Evolutionary conservation across 92 coral and sea anemone species (phyloP), one percentile per base, ranked within the genome.

Genomic region (Pocillopora meandrina): DNA sequence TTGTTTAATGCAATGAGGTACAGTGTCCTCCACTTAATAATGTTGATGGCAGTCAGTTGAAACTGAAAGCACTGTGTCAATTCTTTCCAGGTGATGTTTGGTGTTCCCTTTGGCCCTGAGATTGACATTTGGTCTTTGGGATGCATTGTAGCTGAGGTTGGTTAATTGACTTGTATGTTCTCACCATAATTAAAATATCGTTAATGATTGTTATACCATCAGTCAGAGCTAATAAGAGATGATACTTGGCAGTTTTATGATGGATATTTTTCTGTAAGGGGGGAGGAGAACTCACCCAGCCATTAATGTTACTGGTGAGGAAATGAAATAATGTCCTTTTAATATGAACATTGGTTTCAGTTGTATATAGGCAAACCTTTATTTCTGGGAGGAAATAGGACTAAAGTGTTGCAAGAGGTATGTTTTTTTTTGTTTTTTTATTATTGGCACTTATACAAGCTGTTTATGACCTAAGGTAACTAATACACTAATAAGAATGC

Each of bases 111-210:
- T 92, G 98, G 98, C 2, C 98, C 93, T 75, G 98, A 94, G 79
- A 91, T 96, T 72, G 98, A 96, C 77, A 92, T 94, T 93, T 96
- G 98, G 98, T 96, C 98, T 2, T 36, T 94, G 63, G 98, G 98
- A 13, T 96, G 98, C 77, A 92, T 96, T 52, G 62, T 96, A 19
- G 96, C 98, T 2, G 98, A 96, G 98, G 98, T 94, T 18, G 9
- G 83, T 80, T 35, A 0, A 47, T 85, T n/a, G 13, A 20, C 62
- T 21, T 26, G 7, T 23, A 11, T 55, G 19, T 16, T 0, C 1
- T 13, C 10, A 62, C 62, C 31, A 16, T 19, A 18, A 61, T 35
- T 2, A 23, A 15, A 23, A 19, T n/a, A n/a, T n/a, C n/a, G n/a
- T n/a, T n/a, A 20, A 75, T 31, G 79, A 18, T 1, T 12, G 11